phyloP scores from a whole-genome alignment of 2,113 vertebrate genomes.

The Brachypodius melanocephalos region DNA sequence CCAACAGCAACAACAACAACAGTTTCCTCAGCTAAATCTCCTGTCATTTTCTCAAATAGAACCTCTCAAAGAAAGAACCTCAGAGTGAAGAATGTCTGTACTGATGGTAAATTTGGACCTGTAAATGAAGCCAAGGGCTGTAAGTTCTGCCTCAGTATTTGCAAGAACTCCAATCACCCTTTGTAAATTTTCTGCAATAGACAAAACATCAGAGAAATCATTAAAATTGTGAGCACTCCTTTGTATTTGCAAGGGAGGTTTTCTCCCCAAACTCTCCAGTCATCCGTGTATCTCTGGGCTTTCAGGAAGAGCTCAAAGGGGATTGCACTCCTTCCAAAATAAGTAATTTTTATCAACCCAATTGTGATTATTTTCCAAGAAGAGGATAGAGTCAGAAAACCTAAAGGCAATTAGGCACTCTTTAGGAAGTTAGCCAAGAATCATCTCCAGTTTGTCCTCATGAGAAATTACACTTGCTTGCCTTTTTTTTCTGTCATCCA shows the following conservation, averaged over 20 bases:
- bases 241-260: neutral
- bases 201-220: conserved; percentile 40
- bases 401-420: neutral
- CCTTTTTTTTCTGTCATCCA: neutral
- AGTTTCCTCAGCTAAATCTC: neutral
- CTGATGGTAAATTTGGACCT: neutral
- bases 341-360: conserved; percentile 7
- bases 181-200: conserved; percentile 3
- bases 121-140: neutral
- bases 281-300: neutral
- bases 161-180: neutral
- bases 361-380: neutral
- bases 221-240: neutral
- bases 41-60: neutral
- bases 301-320: neutral
- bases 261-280: neutral
- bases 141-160: neutral
- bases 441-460: neutral
- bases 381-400: neutral
- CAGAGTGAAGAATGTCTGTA: neutral
- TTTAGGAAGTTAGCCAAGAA: neutral
- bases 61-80: neutral
- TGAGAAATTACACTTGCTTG: neutral
- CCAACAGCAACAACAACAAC: neutral
- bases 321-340: neutral